Percentiles rank a stretch among this genome's conserved stretches.
These are phyloP conservation scores for Rana temporaria DNA, from an alignment of 2,113 vertebrate genomes.

Conservation along the genomic window DNA sequence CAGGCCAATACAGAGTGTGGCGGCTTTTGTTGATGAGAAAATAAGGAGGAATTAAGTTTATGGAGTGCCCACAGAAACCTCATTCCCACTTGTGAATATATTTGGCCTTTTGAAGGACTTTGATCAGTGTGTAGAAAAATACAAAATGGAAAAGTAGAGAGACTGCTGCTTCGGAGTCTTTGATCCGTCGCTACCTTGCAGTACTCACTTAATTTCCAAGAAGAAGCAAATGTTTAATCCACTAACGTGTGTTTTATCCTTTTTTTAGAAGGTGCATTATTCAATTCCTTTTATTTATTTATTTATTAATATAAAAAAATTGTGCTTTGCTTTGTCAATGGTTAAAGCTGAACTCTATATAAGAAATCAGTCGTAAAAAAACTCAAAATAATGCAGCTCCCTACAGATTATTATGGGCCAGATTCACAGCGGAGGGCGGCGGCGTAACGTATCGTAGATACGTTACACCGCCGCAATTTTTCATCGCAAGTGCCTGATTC, in stretches of 20 bases:
- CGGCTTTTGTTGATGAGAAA: constrained; percentile 19
- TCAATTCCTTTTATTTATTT: background rate
- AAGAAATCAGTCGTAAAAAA: too few relatives aligned
- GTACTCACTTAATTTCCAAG: constrained; percentile 21
- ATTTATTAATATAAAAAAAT: background rate
- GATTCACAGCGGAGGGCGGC: too few relatives aligned
- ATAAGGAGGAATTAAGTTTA: constrained; percentile 35
- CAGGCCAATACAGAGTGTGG: constrained; percentile 29
- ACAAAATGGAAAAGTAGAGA: constrained; percentile 32
- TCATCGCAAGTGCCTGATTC: too few relatives aligned
- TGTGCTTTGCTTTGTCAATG: too few relatives aligned
- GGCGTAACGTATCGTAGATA: too few relatives aligned
- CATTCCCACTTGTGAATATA: constrained; percentile 46
- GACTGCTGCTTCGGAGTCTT: constrained; percentile 19
- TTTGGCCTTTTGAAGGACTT: constrained; percentile 40
- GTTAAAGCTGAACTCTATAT: too few relatives aligned
- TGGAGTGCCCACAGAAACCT: constrained; percentile 26
- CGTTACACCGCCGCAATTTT: too few relatives aligned
- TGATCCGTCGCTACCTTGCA: constrained; percentile 27
- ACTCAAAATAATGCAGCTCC: too few relatives aligned
- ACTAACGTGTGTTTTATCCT: constrained; percentile 26
- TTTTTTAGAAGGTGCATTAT: background rate
- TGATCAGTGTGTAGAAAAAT: constrained; percentile 43
- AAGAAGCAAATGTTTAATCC: constrained; percentile 24
- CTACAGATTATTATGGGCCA: too few relatives aligned